phyloP scores from a whole-genome alignment of 64 coral and sea anemone species.

The Hydrozoanthus tunicans region DNA sequence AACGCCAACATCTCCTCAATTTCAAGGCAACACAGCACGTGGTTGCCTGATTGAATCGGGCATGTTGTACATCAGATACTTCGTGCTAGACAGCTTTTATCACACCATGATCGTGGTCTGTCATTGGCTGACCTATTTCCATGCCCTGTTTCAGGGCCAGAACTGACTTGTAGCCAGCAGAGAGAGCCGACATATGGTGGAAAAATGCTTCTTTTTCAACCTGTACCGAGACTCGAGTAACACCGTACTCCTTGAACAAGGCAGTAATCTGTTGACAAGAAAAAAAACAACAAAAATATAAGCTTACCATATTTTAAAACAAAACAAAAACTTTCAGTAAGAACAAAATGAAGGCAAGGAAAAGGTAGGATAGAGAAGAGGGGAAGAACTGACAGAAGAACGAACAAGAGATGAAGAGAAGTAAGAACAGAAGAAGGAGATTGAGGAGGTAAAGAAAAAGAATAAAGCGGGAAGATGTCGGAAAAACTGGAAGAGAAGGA shows the following conservation, averaged over 20 bases:
- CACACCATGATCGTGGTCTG: conserved; percentile 70
- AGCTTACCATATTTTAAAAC: neutral
- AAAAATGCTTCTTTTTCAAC: conserved; percentile 98
- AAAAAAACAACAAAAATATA: neutral
- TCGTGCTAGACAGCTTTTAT: conserved; percentile 84
- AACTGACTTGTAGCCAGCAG: conserved; percentile 97
- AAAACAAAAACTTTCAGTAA: too few relatives aligned
- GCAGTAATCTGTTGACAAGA: conserved; percentile 64
- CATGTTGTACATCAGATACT: neutral
- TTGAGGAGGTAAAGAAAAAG: too few relatives aligned
- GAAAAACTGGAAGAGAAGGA: too few relatives aligned
- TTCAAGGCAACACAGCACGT: too few relatives aligned
- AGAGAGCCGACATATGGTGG: conserved; percentile 96
- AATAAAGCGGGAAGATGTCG: too few relatives aligned
- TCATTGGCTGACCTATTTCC: conserved; percentile 67
- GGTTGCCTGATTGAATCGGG: too few relatives aligned
- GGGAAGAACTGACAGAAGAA: too few relatives aligned
- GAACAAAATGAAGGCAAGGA: too few relatives aligned
- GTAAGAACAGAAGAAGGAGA: too few relatives aligned
- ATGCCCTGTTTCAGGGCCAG: conserved; percentile 82
- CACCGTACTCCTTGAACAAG: conserved; percentile 89
- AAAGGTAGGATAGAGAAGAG: too few relatives aligned
- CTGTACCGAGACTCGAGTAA: conserved; percentile 80
- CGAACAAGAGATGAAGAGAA: too few relatives aligned
- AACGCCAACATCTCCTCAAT: too few relatives aligned